Evolutionary conservation across 2,113 vertebrate genomes (phyloP).

Genomic region (Menidia beryllina): DNA sequence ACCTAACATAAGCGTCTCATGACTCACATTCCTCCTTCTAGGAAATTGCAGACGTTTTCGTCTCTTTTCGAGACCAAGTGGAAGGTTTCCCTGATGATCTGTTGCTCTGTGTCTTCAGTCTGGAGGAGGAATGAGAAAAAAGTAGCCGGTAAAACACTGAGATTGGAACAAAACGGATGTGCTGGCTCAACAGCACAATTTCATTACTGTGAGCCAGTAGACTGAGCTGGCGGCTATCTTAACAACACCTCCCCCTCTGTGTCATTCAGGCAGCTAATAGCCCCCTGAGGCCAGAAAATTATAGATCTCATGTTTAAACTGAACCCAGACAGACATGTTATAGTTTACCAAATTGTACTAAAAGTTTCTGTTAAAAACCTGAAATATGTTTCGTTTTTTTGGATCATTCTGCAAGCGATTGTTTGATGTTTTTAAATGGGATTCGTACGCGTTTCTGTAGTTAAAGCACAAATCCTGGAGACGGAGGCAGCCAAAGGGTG

Average conservation of each 20-base stretch:
- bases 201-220: conserved; percentile 2
- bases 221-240: not conserved
- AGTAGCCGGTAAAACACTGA: conserved; percentile 6
- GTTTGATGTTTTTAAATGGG: too few species aligned
- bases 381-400: too few species aligned
- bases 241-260: not conserved
- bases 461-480: not conserved
- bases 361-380: too few species aligned
- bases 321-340: too few species aligned
- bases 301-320: not conserved
- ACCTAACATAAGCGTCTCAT: not conserved
- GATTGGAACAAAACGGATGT: conserved; percentile 4
- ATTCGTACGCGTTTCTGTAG: too few species aligned
- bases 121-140: conserved; percentile 62
- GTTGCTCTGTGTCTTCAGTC: conserved; percentile 98
- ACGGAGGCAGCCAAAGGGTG: conserved; percentile 11
- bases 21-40: conserved; percentile 99
- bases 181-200: conserved; percentile 13
- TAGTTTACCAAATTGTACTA: too few species aligned
- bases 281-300: conserved; percentile 15
- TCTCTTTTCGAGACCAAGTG: conserved; percentile 98
- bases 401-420: too few species aligned
- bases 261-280: too few species aligned
- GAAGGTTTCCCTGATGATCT: conserved; percentile 99
- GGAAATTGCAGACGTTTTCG: conserved; percentile 98